Evolutionary conservation across 1,140 invertebrate genomes (phyloP).

Genomic region (Heterodera schachtii): DNA sequence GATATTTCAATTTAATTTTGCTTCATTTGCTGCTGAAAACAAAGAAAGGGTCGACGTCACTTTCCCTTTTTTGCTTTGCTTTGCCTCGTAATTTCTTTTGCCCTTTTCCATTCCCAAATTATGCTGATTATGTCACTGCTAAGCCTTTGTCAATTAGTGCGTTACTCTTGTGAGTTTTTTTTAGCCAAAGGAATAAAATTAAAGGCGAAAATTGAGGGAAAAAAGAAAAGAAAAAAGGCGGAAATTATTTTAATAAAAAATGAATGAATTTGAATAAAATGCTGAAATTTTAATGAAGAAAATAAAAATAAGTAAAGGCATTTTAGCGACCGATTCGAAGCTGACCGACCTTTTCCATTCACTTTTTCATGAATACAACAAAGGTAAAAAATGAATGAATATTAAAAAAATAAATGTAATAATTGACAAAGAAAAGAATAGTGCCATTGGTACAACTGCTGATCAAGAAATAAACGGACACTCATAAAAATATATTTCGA

Average conservation of each 20-base stretch:
- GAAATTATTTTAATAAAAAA: too few relatives aligned
- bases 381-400: neutral
- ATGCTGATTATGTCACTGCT: slow-evolving; percentile 5
- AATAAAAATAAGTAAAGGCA: too few relatives aligned
- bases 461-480: too few relatives aligned
- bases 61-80: neutral
- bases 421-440: too few relatives aligned
- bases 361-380: slow-evolving; percentile 8
- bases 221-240: too few relatives aligned
- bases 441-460: too few relatives aligned
- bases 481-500: too few relatives aligned
- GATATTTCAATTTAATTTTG: too few relatives aligned
- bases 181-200: neutral
- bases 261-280: neutral
- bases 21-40: neutral
- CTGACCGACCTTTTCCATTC: slow-evolving; percentile 6
- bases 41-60: neutral
- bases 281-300: neutral
- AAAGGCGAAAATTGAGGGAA: too few relatives aligned
- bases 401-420: neutral
- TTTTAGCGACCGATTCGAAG: neutral
- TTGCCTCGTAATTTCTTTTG: neutral
- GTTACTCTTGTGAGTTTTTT: neutral
- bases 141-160: neutral
- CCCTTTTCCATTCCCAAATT: neutral